Percentiles rank a stretch among this genome's conserved stretches.
Conservation (phyloP, 2,888 invertebrate genomes). For the Apamea sordens region DNA sequence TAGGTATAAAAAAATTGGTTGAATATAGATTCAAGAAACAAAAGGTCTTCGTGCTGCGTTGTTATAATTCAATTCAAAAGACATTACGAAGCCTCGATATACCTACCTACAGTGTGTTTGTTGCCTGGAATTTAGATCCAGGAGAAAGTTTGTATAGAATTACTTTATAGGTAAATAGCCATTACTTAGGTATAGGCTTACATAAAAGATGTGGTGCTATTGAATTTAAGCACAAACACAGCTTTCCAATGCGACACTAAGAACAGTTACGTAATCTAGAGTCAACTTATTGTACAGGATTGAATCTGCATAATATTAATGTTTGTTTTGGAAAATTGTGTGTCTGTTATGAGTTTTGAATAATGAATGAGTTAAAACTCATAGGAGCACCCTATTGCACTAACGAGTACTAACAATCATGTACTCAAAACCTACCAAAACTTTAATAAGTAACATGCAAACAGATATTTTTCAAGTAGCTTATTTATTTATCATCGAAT, state of each 20-base stretch:
- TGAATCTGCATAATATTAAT: not conserved
- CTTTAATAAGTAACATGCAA: not conserved
- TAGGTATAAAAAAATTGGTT: too few species aligned
- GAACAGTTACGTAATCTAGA: slow-evolving; percentile 34
- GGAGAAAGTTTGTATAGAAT: slow-evolving; percentile 53
- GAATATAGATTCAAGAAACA: not conserved
- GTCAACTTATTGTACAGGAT: not conserved
- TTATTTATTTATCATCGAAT: slow-evolving; percentile 7
- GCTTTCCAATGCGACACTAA: slow-evolving; percentile 60
- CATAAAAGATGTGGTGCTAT: slow-evolving; percentile 61
- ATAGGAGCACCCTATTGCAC: not conserved
- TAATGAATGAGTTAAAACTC: not conserved
- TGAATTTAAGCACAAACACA: slow-evolving; percentile 51
- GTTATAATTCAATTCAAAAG: slow-evolving; percentile 13
- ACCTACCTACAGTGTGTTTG: not conserved
- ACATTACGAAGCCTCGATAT: not conserved
- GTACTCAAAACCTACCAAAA: not conserved
- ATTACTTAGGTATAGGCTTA: slow-evolving; percentile 33
- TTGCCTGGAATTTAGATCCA: slow-evolving; percentile 56
- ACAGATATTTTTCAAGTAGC: not conserved
- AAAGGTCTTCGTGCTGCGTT: not conserved
- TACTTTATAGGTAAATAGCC: too few species aligned
- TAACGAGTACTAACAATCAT: not conserved
- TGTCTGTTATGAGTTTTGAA: not conserved
- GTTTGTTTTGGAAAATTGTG: not conserved